Evolutionary conservation across 2,888 invertebrate species (phyloP).

Genomic region (Eudemis profundana): DNA sequence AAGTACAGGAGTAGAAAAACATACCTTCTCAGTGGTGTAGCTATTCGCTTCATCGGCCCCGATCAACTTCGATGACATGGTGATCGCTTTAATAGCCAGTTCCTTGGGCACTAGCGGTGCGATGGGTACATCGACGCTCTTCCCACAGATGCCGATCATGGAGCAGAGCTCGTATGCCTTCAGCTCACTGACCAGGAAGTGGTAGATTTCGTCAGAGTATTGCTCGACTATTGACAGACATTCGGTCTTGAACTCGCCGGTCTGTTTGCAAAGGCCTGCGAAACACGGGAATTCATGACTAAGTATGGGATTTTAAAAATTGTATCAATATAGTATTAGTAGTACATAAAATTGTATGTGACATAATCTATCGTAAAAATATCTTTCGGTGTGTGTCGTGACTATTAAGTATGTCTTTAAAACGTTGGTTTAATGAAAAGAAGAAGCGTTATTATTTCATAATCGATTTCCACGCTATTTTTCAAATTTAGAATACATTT

Average conservation of each 20-base stretch:
- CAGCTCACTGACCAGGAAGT: constrained; percentile 88
- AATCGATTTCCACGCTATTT: too few relatives aligned
- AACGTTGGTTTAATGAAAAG: too few relatives aligned
- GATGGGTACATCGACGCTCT: constrained; percentile 72
- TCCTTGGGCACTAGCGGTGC: constrained; percentile 86
- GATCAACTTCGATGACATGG: constrained; percentile 58
- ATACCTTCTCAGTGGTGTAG: constrained; percentile 58
- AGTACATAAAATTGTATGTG: too few relatives aligned
- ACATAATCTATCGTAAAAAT: too few relatives aligned
- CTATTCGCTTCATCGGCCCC: constrained; percentile 74
- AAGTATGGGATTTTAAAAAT: not conserved
- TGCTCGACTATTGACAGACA: constrained; percentile 91
- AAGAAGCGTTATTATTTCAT: too few relatives aligned
- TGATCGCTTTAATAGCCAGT: constrained; percentile 63
- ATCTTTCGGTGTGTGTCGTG: too few relatives aligned
- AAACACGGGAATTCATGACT: not conserved
- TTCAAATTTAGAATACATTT: too few relatives aligned
- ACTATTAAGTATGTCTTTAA: too few relatives aligned
- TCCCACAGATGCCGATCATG: constrained; percentile 88
- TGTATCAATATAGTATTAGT: too few relatives aligned
- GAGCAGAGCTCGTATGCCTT: constrained; percentile 89
- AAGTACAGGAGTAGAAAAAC: too few relatives aligned
- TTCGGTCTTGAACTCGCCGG: constrained; percentile 89
- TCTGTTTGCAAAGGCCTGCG: constrained; percentile 91
- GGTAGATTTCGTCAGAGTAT: constrained; percentile 91